phyloP scores from a whole-genome alignment of 1,140 invertebrate genomes.

The Drosophila pruinosa region DNA sequence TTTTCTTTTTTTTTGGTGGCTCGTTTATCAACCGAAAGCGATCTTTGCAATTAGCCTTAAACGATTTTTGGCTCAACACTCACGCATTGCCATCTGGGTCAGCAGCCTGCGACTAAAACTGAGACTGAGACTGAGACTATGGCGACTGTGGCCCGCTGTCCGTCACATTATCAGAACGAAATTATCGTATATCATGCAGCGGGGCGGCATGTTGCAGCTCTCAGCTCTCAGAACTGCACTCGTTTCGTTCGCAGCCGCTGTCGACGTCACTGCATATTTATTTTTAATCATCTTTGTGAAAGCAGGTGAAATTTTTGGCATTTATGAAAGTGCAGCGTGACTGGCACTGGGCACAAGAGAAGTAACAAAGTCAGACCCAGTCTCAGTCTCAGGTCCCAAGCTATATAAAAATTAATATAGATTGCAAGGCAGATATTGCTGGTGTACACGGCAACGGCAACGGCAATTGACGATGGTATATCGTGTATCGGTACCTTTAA shows the following conservation, averaged over 20 bases:
- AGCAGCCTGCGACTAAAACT: neutral
- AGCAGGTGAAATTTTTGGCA: slow-evolving; percentile 82
- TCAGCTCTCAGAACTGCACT: slow-evolving; percentile 38
- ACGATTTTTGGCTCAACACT: slow-evolving; percentile 80
- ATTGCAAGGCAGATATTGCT: slow-evolving; percentile 56
- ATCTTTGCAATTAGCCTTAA: slow-evolving; percentile 82
- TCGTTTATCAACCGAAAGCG: slow-evolving; percentile 73
- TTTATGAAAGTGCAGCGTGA: slow-evolving; percentile 81
- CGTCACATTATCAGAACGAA: slow-evolving; percentile 79
- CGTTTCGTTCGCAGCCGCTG: slow-evolving; percentile 15
- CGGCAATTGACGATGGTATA: too few relatives aligned
- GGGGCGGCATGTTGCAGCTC: slow-evolving; percentile 1
- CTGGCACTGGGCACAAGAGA: slow-evolving; percentile 33
- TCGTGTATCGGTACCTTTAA: slow-evolving; percentile 12
- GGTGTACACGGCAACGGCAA: neutral
- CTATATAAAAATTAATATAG: slow-evolving; percentile 81
- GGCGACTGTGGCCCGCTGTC: slow-evolving; percentile 32
- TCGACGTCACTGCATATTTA: slow-evolving; percentile 71
- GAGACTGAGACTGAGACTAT: neutral
- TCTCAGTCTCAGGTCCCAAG: slow-evolving; percentile 2
- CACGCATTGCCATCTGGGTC: slow-evolving; percentile 61
- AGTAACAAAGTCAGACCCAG: neutral
- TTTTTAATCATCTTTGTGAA: slow-evolving; percentile 82
- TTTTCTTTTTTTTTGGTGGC: neutral
- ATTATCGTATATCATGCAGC: slow-evolving; percentile 77